A percentile compares a stretch with the other conserved stretches of the same genome.
Conservation (phyloP, 2,113 vertebrate genomes). For the Lepus europaeus region DNA sequence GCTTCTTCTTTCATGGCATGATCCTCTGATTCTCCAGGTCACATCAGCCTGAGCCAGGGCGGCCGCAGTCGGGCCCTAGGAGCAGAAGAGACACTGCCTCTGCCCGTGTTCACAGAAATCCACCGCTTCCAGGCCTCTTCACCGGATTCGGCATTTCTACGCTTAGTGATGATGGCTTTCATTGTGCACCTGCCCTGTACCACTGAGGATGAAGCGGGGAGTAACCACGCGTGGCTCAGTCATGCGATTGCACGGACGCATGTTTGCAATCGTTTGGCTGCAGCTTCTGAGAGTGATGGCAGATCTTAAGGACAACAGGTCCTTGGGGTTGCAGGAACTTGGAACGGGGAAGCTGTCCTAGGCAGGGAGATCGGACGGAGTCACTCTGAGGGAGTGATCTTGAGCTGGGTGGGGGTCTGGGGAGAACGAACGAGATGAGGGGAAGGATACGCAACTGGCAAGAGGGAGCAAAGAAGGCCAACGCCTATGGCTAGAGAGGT, state of each 20-base stretch:
- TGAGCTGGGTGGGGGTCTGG: neutral
- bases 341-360: neutral
- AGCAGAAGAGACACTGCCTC: neutral
- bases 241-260: neutral
- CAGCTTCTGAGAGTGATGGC: neutral
- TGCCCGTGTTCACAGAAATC: neutral
- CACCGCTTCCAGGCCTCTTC: neutral
- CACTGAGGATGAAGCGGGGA: neutral
- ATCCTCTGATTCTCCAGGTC: neutral
- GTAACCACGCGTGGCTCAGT: neutral
- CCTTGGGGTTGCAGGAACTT: neutral
- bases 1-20: neutral
- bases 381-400: neutral
- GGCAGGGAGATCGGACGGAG: neutral
- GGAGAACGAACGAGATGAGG: neutral
- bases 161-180: neutral
- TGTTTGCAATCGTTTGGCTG: neutral
- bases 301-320: neutral
- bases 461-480: neutral
- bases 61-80: no score
- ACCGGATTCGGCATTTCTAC: neutral
- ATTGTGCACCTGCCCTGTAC: neutral
- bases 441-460: neutral
- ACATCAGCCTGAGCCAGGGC: rapidly evolving
- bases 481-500: neutral